Conservation (phyloP, 1,140 invertebrate genomes). For the Drosophila insularis region DNA sequence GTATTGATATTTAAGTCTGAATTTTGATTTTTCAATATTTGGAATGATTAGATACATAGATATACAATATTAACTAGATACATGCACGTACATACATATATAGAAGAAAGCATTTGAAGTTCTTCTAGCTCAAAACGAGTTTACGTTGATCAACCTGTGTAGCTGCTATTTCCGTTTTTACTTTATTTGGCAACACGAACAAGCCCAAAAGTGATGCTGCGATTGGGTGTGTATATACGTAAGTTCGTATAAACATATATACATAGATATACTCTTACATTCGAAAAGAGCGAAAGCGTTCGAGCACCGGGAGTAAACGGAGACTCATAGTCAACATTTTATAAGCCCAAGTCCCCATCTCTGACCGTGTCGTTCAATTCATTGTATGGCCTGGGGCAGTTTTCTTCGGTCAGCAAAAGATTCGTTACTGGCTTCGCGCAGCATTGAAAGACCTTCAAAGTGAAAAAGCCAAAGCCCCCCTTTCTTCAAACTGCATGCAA, state of each 20-base stretch:
- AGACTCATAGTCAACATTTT: background rate
- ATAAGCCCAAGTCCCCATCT: background rate
- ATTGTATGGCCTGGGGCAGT: conserved; percentile 12
- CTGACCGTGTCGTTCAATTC: background rate
- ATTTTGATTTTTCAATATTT: background rate
- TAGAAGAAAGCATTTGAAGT: background rate
- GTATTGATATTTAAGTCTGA: too few species aligned
- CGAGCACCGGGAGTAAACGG: background rate
- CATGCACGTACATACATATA: background rate
- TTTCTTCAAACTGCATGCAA: background rate
- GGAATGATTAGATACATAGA: too few species aligned
- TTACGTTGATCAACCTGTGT: background rate
- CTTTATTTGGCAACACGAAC: conserved; percentile 9
- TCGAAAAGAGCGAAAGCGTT: conserved; percentile 12
- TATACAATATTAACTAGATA: background rate
- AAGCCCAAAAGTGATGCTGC: conserved; percentile 12
- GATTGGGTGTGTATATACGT: background rate
- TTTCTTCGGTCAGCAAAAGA: conserved; percentile 7
- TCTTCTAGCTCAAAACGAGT: background rate
- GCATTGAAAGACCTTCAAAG: conserved; percentile 15
- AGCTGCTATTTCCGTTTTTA: conserved; percentile 12
- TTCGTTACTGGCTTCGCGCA: background rate
- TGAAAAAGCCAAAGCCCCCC: background rate
- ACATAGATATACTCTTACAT: background rate
- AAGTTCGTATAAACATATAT: background rate